Evolutionary conservation across 2,797 vertebrate genomes (phyloP), one percentile per base, ranked within the genome.

Genomic region (Oryzias dopingdopingensis): DNA sequence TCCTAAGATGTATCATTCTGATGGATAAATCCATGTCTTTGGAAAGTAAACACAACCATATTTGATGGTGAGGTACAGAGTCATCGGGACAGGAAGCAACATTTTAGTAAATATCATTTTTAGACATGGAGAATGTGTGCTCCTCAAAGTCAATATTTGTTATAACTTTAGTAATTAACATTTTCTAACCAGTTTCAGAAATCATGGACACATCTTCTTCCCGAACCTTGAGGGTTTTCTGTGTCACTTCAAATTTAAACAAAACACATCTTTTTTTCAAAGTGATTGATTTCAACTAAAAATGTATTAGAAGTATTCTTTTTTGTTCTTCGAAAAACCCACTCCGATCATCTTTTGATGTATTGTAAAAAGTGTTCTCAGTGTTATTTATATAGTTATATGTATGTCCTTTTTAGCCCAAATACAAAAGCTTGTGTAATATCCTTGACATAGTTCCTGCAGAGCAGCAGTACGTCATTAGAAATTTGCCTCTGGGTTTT

Each of bases 1-100:
- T 56, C 52, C 57, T 59, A 55, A 73, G 61, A 59, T 17, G 13
- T 0, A 50, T 56, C 46, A 14, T 52, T 64, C 68, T 53, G 67
- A 70, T 63, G 67, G 67, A 47, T 22, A 47, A 23, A 14, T 20
- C 18, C 20, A 5, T 46, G 44, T 46, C 44, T 46, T 14, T 46
- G 44, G 6, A 20, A 17, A 46, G 22, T 12, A 47, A 47, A 23
- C n/a, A 18, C 12, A 23, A 4, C 12, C 6, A 14, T 47, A 13
- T 14, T 47, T 5, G 45, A 23, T 37, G 4, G 32, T 37, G 32
- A 37, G 32, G 32, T 4, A 37, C 32, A 37, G 32, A 37, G 32
- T 37, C 32, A 37, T 37, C 32, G 10, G 14, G 45, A 23, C 45
- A 14, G 6, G 20, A n/a, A 44, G 16, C 42, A 16, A 14, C 12